Percentiles rank a stretch among this genome's conserved stretches.
phyloP scores from a whole-genome alignment of 2,797 vertebrate species.

The Acanthopagrus latus region DNA sequence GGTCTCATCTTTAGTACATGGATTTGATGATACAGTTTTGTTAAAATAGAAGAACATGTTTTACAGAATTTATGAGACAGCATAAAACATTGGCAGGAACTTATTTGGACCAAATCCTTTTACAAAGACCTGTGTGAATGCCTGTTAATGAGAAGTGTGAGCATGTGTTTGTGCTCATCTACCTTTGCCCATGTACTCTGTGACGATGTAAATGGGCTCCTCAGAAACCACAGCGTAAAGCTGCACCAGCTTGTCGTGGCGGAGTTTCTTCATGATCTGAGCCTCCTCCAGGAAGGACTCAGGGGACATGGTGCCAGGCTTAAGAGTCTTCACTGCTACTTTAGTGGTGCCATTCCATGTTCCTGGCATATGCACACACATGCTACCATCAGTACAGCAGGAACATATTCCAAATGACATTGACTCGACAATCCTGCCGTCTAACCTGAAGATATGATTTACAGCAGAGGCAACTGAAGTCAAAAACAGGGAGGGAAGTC shows the following conservation, averaged over 20 bases:
- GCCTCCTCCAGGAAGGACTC: conserved; percentile 98
- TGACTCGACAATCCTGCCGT: conserved; percentile 22
- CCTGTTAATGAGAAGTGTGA: background rate
- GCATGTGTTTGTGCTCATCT: conserved; percentile 4
- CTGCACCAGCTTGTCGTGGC: conserved; percentile 97
- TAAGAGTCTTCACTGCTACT: conserved; percentile 98
- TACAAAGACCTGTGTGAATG: background rate
- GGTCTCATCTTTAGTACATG: too few relatives aligned
- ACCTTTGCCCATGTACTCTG: conserved; percentile 99
- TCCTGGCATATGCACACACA: conserved; percentile 83
- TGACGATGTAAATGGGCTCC: conserved; percentile 98
- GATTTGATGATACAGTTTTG: background rate
- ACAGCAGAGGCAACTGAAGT: background rate
- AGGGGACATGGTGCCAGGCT: conserved; percentile 97
- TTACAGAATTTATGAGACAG: background rate
- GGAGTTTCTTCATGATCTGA: conserved; percentile 99
- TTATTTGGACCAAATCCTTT: background rate
- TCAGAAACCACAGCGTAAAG: conserved; percentile 97
- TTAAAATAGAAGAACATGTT: background rate
- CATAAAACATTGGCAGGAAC: background rate
- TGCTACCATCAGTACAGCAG: conserved; percentile 28
- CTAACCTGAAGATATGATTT: conserved; percentile 19
- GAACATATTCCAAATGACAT: conserved; percentile 16
- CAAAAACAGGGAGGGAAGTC: conserved; percentile 9
- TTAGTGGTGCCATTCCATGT: conserved; percentile 99